These are phyloP conservation scores for Ornithoptera alexandrae DNA, from an alignment of 2,888 invertebrate species.

Conservation along the genomic window DNA sequence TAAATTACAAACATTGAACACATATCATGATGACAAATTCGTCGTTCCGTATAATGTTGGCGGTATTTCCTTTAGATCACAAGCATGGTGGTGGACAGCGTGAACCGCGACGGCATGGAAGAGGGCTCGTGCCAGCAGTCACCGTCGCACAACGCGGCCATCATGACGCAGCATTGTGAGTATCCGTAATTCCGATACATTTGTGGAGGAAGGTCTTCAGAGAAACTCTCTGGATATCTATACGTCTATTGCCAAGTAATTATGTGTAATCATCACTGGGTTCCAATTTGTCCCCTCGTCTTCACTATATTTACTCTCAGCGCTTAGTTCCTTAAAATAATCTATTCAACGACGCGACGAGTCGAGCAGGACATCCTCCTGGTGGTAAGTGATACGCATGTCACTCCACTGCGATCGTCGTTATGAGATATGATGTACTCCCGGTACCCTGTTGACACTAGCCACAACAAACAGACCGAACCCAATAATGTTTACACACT, in stretches of 20 bases:
- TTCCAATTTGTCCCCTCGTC: too few relatives aligned
- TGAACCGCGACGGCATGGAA: conserved; percentile 57
- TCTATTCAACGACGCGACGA: too few relatives aligned
- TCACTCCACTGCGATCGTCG: too few relatives aligned
- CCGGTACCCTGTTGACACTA: too few relatives aligned
- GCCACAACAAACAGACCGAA: too few relatives aligned
- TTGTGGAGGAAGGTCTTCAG: background rate
- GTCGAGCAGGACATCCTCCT: too few relatives aligned
- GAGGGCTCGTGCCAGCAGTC: conserved; percentile 59
- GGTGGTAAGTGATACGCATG: too few relatives aligned
- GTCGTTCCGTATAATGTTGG: background rate
- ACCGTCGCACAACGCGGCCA: conserved; percentile 49
- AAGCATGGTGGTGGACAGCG: conserved; percentile 64
- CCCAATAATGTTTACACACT: too few relatives aligned
- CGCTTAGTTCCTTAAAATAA: too few relatives aligned
- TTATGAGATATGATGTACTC: too few relatives aligned
- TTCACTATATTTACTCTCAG: too few relatives aligned
- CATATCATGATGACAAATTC: background rate
- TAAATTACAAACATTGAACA: too few relatives aligned
- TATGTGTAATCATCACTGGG: background rate
- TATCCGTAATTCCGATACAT: conserved; percentile 10
- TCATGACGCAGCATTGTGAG: conserved; percentile 63
- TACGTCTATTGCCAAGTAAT: background rate
- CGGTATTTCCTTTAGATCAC: conserved; percentile 49
- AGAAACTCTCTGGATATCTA: background rate